Evolutionary conservation across 2,113 vertebrate species (phyloP), one percentile per base, ranked within the genome.

Genomic region (Regulus satrapa): DNA sequence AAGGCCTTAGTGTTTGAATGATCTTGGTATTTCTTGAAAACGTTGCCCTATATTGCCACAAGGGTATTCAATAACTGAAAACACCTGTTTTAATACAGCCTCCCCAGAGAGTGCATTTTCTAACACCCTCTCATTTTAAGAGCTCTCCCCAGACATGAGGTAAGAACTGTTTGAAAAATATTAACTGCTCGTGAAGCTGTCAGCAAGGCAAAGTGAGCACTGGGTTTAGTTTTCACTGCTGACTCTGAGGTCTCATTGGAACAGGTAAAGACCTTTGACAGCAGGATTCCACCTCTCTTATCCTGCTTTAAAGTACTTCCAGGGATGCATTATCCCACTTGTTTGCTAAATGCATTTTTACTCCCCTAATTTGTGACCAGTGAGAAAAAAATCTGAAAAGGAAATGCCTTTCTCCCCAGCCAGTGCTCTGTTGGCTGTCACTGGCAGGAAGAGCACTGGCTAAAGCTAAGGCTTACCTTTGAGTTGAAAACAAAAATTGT

Each of bases 171-270:
- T 29, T 45, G 8, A 71, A 28, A 66, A 80, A n/a, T 1, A 56
- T 2, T 20, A 69, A 49, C 15, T 49, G 52, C 10, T 54, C 0
- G 0, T 21, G 41, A 64, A 52, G 14, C 8, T 58, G 55, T 31
- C 9, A n/a, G 31, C 28, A 28, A 36, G 38, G 49, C 8, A 19
- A 88, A 52, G 14, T 0, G 1, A 77, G 31, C 26, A 31, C 7
- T 8, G 11, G 6, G 7, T 69, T 87, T 69, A 26, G 10, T 54
- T 72, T 61, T 64, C 52, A 25, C 15, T 56, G 2, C 29, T 45
- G 52, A 48, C n/a, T 46, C n/a, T 46, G 48, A 32, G 20, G 8
- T 34, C 43, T 72, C 16, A 9, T 9, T 43, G 45, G 58, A 93
- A 58, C 5, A 82, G 10, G 21, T 52, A 6, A 86, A 29, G 67